Percentiles rank a stretch among this genome's conserved stretches.
Evolutionary conservation across 2,113 vertebrate genomes (phyloP).

Genomic region (Peromyscus californicus): DNA sequence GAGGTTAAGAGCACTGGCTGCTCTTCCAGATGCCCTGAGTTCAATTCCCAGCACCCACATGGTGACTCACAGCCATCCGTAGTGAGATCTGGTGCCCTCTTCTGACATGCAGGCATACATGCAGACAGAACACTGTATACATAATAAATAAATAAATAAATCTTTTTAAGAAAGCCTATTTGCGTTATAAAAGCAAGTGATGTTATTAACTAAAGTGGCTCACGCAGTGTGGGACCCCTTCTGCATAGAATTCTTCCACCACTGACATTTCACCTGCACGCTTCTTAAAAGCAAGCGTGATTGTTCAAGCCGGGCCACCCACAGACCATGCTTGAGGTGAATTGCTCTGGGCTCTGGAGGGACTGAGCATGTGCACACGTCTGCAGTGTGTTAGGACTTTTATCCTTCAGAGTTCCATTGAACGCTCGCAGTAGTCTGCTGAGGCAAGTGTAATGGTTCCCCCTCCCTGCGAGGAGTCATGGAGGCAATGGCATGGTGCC

Average conservation of each 20-base stretch:
- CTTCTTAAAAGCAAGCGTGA: not conserved
- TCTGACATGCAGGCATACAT: not conserved
- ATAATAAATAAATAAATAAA: not conserved
- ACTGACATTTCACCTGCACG: not conserved
- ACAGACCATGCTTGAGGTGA: not conserved
- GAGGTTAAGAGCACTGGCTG: not conserved
- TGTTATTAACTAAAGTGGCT: constrained; percentile 5
- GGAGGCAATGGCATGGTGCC: not conserved
- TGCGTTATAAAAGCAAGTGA: not conserved
- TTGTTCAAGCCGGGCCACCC: not conserved
- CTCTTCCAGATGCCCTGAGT: not conserved
- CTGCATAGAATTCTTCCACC: not conserved
- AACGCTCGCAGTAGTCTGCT: not conserved
- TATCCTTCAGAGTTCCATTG: not conserved
- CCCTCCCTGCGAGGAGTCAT: not conserved
- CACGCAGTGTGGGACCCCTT: not conserved
- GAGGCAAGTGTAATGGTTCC: not conserved
- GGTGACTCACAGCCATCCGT: not conserved
- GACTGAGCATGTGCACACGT: rapidly evolving
- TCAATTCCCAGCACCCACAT: not conserved
- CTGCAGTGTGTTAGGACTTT: not conserved
- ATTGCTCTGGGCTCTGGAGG: not conserved
- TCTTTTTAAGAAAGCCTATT: not conserved
- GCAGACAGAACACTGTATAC: not conserved
- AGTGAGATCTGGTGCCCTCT: not conserved